Evolutionary conservation across 2,888 invertebrate species (phyloP).

Genomic region (Malthinus seriepunctatus): DNA sequence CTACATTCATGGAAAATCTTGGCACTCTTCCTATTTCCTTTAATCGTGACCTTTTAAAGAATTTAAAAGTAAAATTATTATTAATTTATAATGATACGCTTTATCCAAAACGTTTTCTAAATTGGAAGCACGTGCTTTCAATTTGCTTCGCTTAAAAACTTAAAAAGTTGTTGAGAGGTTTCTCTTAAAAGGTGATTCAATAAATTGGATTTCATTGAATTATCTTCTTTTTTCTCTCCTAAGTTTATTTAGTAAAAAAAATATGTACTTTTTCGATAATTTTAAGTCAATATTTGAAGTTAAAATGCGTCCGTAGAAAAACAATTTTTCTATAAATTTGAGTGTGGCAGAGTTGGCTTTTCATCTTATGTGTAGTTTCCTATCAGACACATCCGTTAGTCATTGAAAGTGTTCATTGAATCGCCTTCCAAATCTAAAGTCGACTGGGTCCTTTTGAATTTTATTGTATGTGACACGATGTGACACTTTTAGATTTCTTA

Average conservation of each 20-base stretch:
- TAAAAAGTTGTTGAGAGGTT: conserved; percentile 1
- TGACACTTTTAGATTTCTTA: too few species aligned
- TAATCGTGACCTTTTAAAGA: too few species aligned
- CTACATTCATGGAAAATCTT: too few species aligned
- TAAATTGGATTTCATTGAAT: conserved; percentile 2
- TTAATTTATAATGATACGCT: conserved; percentile 3
- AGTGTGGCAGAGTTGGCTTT: conserved; percentile 6
- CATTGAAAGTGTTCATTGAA: conserved; percentile 16
- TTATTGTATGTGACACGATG: neutral
- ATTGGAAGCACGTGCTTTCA: conserved; percentile 6
- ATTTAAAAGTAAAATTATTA: neutral
- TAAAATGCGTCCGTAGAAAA: neutral
- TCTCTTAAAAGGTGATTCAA: conserved; percentile 2
- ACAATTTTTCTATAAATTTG: neutral
- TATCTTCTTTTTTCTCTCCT: neutral
- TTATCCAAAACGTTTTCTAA: neutral
- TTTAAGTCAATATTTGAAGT: neutral
- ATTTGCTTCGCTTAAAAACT: conserved; percentile 1
- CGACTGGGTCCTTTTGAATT: conserved; percentile 8
- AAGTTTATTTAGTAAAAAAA: too few species aligned
- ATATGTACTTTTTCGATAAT: neutral
- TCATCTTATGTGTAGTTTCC: conserved; percentile 6
- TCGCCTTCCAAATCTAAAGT: conserved; percentile 9
- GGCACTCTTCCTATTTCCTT: too few species aligned
- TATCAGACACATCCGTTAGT: conserved; percentile 4